Evolutionary conservation across 2,113 vertebrate species (phyloP).

Genomic region (Lepisosteus osseus): DNA sequence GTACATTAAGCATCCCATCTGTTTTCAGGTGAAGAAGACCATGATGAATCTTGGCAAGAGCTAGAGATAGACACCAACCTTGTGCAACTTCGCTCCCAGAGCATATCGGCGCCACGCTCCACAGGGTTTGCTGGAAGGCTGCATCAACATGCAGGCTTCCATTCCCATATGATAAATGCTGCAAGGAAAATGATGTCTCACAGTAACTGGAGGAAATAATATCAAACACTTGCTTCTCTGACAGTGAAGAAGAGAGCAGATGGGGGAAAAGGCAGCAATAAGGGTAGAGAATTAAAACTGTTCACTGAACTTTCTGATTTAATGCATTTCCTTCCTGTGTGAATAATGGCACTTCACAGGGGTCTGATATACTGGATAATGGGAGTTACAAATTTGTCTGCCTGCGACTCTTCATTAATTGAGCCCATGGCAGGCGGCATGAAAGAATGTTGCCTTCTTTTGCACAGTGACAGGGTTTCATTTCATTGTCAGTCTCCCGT

Average conservation of each 20-base stretch:
- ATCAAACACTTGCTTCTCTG: constrained; percentile 6
- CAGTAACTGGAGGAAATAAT: not conserved
- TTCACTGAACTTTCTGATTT: not conserved
- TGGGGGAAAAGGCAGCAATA: not conserved
- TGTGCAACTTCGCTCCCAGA: constrained; percentile 93
- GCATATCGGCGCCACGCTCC: constrained; percentile 94
- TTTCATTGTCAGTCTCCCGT: too few relatives aligned
- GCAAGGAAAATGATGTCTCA: constrained; percentile 18
- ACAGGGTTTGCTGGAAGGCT: constrained; percentile 94
- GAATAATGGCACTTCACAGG: constrained; percentile 12
- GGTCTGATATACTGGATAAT: not conserved
- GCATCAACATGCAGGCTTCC: constrained; percentile 87
- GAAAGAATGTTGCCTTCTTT: not conserved
- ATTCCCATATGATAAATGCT: constrained; percentile 91
- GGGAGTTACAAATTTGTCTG: not conserved
- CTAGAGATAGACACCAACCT: constrained; percentile 65
- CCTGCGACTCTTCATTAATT: constrained; percentile 3
- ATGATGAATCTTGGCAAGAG: not conserved
- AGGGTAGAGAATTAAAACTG: constrained; percentile 3
- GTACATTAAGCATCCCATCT: not conserved
- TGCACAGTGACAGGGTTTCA: not conserved
- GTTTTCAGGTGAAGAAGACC: not conserved
- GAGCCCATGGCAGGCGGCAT: not conserved
- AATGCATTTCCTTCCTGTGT: not conserved
- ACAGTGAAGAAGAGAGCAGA: not conserved